Evolutionary conservation across 2,113 vertebrate genomes (phyloP).

Genomic region (Butorides virescens): DNA sequence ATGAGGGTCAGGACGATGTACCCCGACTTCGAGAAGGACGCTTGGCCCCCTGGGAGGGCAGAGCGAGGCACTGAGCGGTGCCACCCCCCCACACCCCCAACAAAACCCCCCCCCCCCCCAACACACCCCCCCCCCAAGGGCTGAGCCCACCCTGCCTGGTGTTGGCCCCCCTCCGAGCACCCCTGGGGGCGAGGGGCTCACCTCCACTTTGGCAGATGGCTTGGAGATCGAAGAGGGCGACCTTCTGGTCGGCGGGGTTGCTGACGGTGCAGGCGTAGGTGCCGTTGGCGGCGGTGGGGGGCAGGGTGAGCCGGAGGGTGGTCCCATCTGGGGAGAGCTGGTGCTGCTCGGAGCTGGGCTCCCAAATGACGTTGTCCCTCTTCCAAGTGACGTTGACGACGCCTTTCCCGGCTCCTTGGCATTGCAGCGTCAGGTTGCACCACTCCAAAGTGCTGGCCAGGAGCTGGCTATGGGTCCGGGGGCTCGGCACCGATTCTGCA

Average conservation of each 20-base stretch:
- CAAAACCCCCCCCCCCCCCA: too few species aligned
- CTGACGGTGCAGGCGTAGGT: constrained; percentile 32
- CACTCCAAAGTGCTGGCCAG: background rate
- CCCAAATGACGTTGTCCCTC: background rate
- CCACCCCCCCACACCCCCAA: background rate
- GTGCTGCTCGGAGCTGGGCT: background rate
- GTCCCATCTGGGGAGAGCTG: background rate
- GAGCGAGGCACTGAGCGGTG: background rate
- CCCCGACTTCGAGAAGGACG: background rate
- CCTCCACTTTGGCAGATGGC: background rate
- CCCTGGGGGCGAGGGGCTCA: background rate
- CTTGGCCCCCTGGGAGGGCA: background rate
- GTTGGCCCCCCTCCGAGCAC: background rate
- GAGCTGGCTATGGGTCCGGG: background rate
- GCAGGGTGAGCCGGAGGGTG: background rate
- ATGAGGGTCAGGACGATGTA: constrained; percentile 33
- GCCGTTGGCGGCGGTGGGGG: background rate
- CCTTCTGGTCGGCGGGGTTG: background rate
- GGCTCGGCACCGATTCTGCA: background rate
- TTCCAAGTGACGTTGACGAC: constrained; percentile 18
- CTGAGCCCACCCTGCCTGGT: background rate
- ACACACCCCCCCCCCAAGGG: too few species aligned
- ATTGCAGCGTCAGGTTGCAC: constrained; percentile 44
- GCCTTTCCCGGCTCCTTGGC: background rate
- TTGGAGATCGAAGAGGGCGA: background rate